Conservation (phyloP, 37 sponge, comb jelly and placozoan species). For the Axinella damicornis region DNA sequence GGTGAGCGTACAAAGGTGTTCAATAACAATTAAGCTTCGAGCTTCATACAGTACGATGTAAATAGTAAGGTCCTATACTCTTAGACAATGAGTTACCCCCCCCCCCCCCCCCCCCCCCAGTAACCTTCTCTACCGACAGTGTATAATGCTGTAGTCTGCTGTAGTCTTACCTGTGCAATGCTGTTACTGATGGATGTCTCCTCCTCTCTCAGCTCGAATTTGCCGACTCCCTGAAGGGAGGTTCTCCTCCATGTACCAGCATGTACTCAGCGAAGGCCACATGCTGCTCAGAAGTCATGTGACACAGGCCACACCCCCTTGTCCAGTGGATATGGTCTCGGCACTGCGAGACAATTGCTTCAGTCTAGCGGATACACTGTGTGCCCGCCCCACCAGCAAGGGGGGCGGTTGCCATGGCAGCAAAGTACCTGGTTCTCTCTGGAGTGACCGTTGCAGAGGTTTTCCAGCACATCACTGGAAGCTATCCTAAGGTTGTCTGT, state of each 20-base stretch:
- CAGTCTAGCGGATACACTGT: conserved; percentile 47
- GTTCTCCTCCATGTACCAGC: conserved; percentile 56
- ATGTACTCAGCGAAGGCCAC: conserved; percentile 54
- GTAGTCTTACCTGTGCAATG: too few species aligned
- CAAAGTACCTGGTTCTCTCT: conserved; percentile 51
- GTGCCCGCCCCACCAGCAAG: conserved; percentile 18
- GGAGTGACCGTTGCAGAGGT: conserved; percentile 16
- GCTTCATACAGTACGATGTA: too few species aligned
- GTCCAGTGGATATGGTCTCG: too few species aligned
- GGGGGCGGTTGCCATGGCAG: background rate
- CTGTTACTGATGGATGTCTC: background rate
- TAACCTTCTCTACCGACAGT: too few species aligned
- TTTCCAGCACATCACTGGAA: conserved; percentile 13
- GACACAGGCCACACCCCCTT: background rate
- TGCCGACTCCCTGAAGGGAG: conserved; percentile 25
- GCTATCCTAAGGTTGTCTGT: conserved; percentile 17
- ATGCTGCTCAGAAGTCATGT: conserved; percentile 38
- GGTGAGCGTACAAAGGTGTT: too few species aligned
- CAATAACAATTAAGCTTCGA: too few species aligned
- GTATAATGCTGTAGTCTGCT: too few species aligned
- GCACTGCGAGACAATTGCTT: conserved; percentile 40
- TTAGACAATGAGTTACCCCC: too few species aligned
- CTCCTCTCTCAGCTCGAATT: conserved; percentile 32
- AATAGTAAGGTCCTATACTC: too few species aligned
- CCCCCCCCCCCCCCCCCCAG: too few species aligned